Percentiles rank a stretch among this genome's conserved stretches.
Evolutionary conservation across 2,888 invertebrate genomes (phyloP).

Genomic region (Halictus quadricinctus): DNA sequence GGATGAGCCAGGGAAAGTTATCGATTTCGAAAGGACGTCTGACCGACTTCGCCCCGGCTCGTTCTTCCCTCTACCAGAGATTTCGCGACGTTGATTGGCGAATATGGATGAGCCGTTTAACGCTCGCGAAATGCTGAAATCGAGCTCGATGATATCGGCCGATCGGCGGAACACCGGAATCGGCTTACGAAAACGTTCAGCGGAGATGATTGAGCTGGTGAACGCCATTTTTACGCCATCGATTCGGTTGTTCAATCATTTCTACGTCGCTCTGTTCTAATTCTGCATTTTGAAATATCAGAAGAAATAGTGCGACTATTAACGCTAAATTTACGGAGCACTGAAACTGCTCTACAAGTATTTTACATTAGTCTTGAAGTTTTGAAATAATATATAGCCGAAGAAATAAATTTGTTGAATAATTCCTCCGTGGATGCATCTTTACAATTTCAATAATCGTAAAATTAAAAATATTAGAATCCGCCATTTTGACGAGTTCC

Average conservation of each 20-base stretch:
- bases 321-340: too few relatives aligned
- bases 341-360: too few relatives aligned
- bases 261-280: background rate
- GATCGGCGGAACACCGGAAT: background rate
- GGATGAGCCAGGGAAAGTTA: constrained; percentile 52
- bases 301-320: too few relatives aligned
- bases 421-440: too few relatives aligned
- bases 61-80: background rate
- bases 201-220: background rate
- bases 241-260: background rate
- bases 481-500: too few relatives aligned
- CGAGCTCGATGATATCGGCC: background rate
- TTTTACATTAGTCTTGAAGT: too few relatives aligned
- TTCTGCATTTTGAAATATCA: too few relatives aligned
- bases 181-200: background rate
- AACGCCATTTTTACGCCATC: background rate
- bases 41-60: constrained; percentile 22
- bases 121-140: constrained; percentile 15
- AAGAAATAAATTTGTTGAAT: too few relatives aligned
- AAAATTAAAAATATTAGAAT: too few relatives aligned
- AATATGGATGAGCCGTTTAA: constrained; percentile 45
- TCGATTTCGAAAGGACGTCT: constrained; percentile 55
- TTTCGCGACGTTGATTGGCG: constrained; percentile 19
- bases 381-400: too few relatives aligned
- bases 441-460: too few relatives aligned